A percentile compares a stretch with the other conserved stretches of the same genome.
These are phyloP conservation scores for Lepisosteus oculatus DNA, from an alignment of 2,113 vertebrate genomes.

Conservation along the genomic window DNA sequence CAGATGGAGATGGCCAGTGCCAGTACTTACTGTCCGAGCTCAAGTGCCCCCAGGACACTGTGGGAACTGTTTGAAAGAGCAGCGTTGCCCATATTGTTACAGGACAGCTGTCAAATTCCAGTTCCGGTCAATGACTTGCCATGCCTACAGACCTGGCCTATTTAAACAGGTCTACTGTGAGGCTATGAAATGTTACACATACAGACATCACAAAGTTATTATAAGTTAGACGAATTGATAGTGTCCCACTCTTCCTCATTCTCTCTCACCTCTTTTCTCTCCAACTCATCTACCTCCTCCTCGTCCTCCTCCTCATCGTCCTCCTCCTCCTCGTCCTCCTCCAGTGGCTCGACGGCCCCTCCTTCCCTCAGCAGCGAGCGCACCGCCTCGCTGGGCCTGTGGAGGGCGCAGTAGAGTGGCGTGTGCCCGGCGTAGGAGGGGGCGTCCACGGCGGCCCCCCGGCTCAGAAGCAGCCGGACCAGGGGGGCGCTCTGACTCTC, in stretches of 20 bases:
- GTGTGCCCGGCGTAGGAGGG: slow-evolving; percentile 66
- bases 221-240: too few species aligned
- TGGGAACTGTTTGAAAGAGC: too few species aligned
- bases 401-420: slow-evolving; percentile 61
- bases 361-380: slow-evolving; percentile 52
- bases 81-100: too few species aligned
- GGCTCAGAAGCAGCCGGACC: slow-evolving; percentile 56
- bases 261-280: slow-evolving; percentile 32
- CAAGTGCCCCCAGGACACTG: too few species aligned
- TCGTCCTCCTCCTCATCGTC: slow-evolving; percentile 44
- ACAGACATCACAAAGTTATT: too few species aligned
- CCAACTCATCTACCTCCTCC: slow-evolving; percentile 40
- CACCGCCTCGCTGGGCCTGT: slow-evolving; percentile 52
- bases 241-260: neutral
- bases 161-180: too few species aligned
- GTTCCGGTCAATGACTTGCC: too few species aligned
- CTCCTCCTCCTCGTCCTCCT: slow-evolving; percentile 42
- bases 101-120: too few species aligned
- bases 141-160: too few species aligned
- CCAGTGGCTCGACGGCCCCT: slow-evolving; percentile 48
- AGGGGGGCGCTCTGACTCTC: slow-evolving; percentile 58
- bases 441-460: slow-evolving; percentile 47
- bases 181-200: too few species aligned
- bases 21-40: too few species aligned
- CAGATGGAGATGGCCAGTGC: too few species aligned